Percentiles rank a stretch among this genome's conserved stretches.
Evolutionary conservation across 2,113 vertebrate genomes (phyloP).

Genomic region (Azemiops feae): DNA sequence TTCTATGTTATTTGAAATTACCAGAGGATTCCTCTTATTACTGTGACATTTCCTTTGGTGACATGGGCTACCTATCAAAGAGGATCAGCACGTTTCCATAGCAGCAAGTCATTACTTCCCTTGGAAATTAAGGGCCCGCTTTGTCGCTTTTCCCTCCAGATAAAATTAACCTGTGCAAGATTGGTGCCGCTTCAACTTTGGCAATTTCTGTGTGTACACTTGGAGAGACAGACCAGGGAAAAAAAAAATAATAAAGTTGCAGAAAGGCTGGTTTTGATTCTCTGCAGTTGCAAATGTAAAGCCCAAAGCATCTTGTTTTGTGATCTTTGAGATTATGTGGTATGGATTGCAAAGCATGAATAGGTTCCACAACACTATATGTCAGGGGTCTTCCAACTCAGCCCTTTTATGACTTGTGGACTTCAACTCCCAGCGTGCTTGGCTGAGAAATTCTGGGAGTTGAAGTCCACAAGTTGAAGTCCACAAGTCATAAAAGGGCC

Average conservation of each 20-base stretch:
- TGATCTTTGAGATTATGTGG: neutral
- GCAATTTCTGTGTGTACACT: slow-evolving; percentile 15
- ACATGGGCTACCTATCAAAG: slow-evolving; percentile 10
- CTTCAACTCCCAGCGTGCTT: no score
- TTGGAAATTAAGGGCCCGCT: neutral
- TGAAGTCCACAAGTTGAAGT: no score
- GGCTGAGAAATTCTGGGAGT: no score
- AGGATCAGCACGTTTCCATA: slow-evolving; percentile 35
- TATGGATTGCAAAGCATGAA: neutral
- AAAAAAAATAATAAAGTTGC: neutral
- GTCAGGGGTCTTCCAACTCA: no score
- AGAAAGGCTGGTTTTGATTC: neutral
- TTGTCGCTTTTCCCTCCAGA: neutral
- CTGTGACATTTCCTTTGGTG: slow-evolving; percentile 42
- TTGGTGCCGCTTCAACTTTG: slow-evolving; percentile 7
- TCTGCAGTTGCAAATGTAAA: neutral
- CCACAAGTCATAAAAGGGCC: no score
- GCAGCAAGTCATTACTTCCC: slow-evolving; percentile 28
- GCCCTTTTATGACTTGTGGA: no score
- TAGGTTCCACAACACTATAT: neutral
- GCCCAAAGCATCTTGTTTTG: neutral
- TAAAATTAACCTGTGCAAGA: neutral
- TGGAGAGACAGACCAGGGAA: neutral
- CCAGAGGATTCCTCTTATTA: slow-evolving; percentile 2
- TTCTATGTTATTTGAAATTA: slow-evolving; percentile 21